phyloP scores from a whole-genome alignment of 1,140 invertebrate species.

The Lepidurus arcticus region DNA sequence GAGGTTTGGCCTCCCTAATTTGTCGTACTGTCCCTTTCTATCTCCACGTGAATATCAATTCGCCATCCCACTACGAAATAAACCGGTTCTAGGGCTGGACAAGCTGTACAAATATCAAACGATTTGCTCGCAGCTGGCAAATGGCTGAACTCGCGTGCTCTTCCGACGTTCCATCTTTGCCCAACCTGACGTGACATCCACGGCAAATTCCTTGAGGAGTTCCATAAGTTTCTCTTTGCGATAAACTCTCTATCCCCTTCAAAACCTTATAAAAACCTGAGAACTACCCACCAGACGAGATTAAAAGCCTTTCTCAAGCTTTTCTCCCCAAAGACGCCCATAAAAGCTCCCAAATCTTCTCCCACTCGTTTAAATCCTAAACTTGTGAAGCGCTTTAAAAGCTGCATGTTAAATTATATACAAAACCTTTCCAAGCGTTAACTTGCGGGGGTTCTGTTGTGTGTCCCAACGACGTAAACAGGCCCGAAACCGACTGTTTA shows the following conservation, averaged over 20 bases:
- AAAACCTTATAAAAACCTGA: no score
- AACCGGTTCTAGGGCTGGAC: no score
- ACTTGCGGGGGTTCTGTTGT: slow-evolving; percentile 20
- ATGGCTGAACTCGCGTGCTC: no score
- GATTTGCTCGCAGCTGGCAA: no score
- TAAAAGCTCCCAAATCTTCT: background rate
- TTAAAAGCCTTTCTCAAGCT: no score
- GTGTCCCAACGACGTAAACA: background rate
- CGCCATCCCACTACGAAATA: background rate
- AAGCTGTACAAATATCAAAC: no score
- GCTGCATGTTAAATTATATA: background rate
- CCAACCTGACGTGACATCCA: no score
- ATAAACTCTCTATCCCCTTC: no score
- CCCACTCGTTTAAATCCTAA: background rate
- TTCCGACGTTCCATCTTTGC: no score
- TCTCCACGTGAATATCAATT: background rate
- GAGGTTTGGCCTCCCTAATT: background rate
- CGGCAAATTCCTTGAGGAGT: no score
- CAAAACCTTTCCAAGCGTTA: background rate
- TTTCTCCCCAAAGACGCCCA: background rate
- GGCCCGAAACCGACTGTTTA: background rate
- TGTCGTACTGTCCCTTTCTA: background rate
- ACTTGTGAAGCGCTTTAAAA: background rate
- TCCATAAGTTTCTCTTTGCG: no score
- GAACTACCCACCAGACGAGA: no score